Percentiles rank a stretch among this genome's conserved stretches.
These are phyloP conservation scores for Sphenodon punctatus DNA, from an alignment of 2,797 vertebrate genomes.

Conservation along the genomic window DNA sequence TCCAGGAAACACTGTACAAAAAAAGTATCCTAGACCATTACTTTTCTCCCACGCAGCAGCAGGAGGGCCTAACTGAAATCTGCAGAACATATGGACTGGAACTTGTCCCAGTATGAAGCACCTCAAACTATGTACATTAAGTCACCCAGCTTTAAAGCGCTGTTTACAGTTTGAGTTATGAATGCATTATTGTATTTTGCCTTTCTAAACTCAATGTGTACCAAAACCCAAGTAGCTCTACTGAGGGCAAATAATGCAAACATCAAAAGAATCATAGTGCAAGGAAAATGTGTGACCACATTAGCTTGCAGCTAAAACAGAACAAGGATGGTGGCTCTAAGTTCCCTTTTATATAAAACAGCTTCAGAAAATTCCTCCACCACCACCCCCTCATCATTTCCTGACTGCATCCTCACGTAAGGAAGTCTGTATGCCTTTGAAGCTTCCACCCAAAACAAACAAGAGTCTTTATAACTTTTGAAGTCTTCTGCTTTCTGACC, in stretches of 20 bases:
- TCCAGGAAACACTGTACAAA: slow-evolving; percentile 28
- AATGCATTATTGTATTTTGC: slow-evolving; percentile 8
- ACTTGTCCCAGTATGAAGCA: slow-evolving; percentile 19
- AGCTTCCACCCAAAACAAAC: slow-evolving; percentile 76
- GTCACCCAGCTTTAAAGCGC: background rate
- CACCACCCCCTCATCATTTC: slow-evolving; percentile 51
- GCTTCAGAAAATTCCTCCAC: slow-evolving; percentile 52
- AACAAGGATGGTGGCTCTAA: slow-evolving; percentile 46
- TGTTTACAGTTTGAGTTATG: slow-evolving; percentile 33
- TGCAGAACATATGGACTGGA: slow-evolving; percentile 59
- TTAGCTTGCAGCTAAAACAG: slow-evolving; percentile 27
- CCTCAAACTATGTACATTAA: background rate
- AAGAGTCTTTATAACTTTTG: slow-evolving; percentile 67
- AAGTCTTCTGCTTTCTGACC: slow-evolving; percentile 67
- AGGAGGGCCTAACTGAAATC: slow-evolving; percentile 69
- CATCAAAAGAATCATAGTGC: slow-evolving; percentile 20
- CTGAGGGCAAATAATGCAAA: slow-evolving; percentile 21
- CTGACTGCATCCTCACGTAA: slow-evolving; percentile 67
- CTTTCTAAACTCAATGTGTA: background rate
- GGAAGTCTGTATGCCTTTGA: slow-evolving; percentile 72
- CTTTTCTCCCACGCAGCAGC: slow-evolving; percentile 48
- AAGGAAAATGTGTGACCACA: slow-evolving; percentile 34
- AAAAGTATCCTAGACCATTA: slow-evolving; percentile 39
- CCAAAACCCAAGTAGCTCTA: background rate
- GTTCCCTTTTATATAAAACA: slow-evolving; percentile 64